Base-by-base conservation (phyloP, 2,797 vertebrate species). In the Platalea minor region DNA sequence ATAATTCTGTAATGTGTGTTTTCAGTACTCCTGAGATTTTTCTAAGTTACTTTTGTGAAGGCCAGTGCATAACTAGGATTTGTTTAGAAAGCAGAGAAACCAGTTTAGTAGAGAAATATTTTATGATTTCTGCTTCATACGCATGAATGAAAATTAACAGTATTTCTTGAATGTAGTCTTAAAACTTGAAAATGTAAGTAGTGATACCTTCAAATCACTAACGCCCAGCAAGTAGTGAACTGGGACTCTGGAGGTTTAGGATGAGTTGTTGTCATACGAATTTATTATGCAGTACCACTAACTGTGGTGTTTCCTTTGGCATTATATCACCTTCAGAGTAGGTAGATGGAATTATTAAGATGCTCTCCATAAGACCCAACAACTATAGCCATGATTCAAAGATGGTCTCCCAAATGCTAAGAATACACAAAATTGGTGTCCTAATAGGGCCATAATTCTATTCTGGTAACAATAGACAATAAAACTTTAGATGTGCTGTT, bases 81-180 rank as follows among this genome's bases (percentile, higher is more conserved):
- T 72, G 26, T 70, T 95, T 89, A 80, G 88, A 85, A 92, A 95
- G 26, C 37, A 75, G 72, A 92, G 41, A 43, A 93, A 61, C 25
- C 1, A 3, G 20, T 59, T 94, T 60, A 57, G 12, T 35, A 46
- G 26, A 39, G 46, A 83, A 60, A 39, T 37, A 39, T 56, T 90
- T 89, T 79, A 23, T 3, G 25, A n/a, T 82, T 81, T 93, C 26
- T 48, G 53, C 20, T 70, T 94, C 35, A 18, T 67, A 39, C 25
- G 24, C 35, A 59, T 4, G 8, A n/a, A n/a, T 61, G 35, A 91
- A 88, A 91, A 82, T 28, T 80, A 28, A 81, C 25, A 79, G 48
- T 19, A 70, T 46, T 48, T 84, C 39, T 75, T 79, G 16, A 70
- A 51, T 77, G 15, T 69, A 1, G 4, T 67, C 48, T 63, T 85